These are phyloP conservation scores for Cabera pusaria DNA, from an alignment of 2,888 invertebrate species.

Conservation along the genomic window DNA sequence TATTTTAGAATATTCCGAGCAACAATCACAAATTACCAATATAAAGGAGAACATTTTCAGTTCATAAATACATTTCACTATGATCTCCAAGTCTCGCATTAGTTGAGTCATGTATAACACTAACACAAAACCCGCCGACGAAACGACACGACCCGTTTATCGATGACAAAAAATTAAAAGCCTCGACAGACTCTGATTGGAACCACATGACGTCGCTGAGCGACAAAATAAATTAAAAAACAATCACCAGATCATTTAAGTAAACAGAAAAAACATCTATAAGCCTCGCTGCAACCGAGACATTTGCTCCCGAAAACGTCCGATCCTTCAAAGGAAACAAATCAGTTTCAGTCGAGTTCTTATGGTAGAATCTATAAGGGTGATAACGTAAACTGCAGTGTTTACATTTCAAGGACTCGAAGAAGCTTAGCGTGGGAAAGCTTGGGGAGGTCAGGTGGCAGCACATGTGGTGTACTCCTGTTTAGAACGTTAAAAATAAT, in stretches of 20 bases:
- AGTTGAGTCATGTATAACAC: constrained; percentile 21
- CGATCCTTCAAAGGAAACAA: constrained; percentile 41
- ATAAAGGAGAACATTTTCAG: too few relatives aligned
- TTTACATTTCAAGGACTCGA: constrained; percentile 63
- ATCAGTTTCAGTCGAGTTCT: constrained; percentile 44
- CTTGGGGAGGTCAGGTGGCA: constrained; percentile 76
- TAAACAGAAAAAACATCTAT: constrained; percentile 76
- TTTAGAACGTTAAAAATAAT: constrained; percentile 77
- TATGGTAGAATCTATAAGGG: constrained; percentile 44
- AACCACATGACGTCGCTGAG: constrained; percentile 77
- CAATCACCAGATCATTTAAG: constrained; percentile 81
- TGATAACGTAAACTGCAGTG: constrained; percentile 55
- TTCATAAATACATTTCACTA: too few relatives aligned
- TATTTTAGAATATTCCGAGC: too few relatives aligned
- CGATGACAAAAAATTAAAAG: constrained; percentile 68
- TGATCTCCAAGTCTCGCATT: constrained; percentile 10
- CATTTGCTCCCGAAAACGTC: constrained; percentile 71
- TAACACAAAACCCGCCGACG: constrained; percentile 36
- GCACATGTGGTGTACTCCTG: constrained; percentile 77
- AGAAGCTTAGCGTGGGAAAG: constrained; percentile 75
- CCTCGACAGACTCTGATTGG: constrained; percentile 69
- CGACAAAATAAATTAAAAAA: constrained; percentile 81
- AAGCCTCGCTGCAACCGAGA: constrained; percentile 67
- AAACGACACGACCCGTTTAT: constrained; percentile 39
- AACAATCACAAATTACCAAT: too few relatives aligned